These are phyloP conservation scores for Caenorhabditis panamensis DNA, from an alignment of 2,888 invertebrate species.

Conservation along the genomic window DNA sequence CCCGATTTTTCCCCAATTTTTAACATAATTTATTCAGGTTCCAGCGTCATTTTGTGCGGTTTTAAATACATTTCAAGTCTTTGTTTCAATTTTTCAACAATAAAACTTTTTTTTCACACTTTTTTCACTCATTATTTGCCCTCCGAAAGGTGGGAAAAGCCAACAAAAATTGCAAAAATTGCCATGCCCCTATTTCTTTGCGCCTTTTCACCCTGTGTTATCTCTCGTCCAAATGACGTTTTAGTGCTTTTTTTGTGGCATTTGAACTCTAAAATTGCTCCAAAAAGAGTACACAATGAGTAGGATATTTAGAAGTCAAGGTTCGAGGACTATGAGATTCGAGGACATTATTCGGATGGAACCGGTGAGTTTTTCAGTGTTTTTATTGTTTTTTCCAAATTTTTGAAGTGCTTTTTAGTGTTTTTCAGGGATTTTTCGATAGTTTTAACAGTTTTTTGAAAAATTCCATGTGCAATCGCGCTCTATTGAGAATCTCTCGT, in stretches of 20 bases:
- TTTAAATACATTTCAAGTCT: no score
- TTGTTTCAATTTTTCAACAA: no score
- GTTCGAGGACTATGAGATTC: conserved; percentile 14
- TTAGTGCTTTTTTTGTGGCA: background rate
- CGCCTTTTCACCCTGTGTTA: conserved; percentile 5
- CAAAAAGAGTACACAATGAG: conserved; percentile 51
- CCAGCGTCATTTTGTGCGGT: no score
- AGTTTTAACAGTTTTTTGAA: background rate
- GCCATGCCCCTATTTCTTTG: conserved; percentile 23
- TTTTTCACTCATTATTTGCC: conserved; percentile 19
- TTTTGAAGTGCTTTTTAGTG: background rate
- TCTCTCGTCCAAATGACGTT: background rate
- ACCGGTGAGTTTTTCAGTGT: background rate
- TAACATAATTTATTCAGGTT: no score
- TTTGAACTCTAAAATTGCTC: background rate
- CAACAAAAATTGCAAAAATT: conserved; percentile 30
- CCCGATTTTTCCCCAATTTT: no score
- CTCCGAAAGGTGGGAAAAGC: conserved; percentile 15
- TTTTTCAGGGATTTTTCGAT: background rate
- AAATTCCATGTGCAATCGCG: no score
- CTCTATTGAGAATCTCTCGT: no score
- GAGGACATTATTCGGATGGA: conserved; percentile 45
- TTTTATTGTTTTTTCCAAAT: conserved; percentile 5
- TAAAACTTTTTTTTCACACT: no score
- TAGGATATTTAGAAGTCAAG: conserved; percentile 50